Evolutionary conservation across 2,797 vertebrate species (phyloP), one percentile per base, ranked within the genome.

Genomic region (Euphonia xanthogaster): DNA sequence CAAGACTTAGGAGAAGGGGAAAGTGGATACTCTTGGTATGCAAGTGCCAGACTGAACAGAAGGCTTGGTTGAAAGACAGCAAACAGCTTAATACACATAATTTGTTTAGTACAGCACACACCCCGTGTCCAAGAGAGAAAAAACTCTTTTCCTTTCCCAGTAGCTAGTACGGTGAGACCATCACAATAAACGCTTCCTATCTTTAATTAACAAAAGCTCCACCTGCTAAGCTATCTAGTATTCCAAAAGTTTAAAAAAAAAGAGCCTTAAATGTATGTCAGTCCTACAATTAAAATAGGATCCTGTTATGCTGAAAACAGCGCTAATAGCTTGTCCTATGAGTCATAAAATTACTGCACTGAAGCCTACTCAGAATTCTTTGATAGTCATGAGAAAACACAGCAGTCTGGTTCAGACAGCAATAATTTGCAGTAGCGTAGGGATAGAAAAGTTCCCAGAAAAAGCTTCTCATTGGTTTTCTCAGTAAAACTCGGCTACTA

Each of bases 401-500:
- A 67, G 12, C 21, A 57, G 5, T 62, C 55, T 79, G 27, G 17
- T 68, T 76, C 12, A 54, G 68, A 76, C 16, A 63, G 30, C 14
- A 86, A 50, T 40, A 77, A 39, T 40, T 87, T 87, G 42, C 28
- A 61, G 21, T 12, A 57, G 12, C 0, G 0, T 8, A 57, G 23
- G 12, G 24, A 47, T 37, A 35, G 31, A 81, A 68, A 67, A 14
- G 21, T 35, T 79, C 37, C 16, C 48, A 39, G 39, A 60, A 87
- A 78, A 91, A n/a, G 17, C 30, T 89, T 11, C 20, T 27, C 33
- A 82, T 14, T 28, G 60, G 22, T 47, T 70, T 77, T 60, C 37
- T 66, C 33, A 54, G n/a, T 75, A 81, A 88, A 93, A 77, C 28
- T 39, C 39, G 75, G 42, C 45, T 71, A 91, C 39, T 37, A 40